Evolutionary conservation across 2,113 vertebrate species (phyloP).

Genomic region (Alexandromys fortis): DNA sequence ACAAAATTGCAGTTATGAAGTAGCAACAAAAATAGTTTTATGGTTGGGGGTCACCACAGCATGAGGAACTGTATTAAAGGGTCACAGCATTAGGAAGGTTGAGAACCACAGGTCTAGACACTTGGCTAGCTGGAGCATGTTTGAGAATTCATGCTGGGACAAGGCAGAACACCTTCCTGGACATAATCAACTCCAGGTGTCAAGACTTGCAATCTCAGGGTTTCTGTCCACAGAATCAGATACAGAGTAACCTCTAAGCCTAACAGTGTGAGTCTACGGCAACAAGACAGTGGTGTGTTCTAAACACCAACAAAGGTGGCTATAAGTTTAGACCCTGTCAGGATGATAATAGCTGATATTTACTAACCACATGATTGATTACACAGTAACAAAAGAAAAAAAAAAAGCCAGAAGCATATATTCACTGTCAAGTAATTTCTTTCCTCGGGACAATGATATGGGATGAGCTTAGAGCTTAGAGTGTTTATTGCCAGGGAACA

Average conservation of each 20-base stretch:
- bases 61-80: not conserved
- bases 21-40: not conserved
- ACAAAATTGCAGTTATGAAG: not conserved
- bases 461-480: not conserved
- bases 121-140: not conserved
- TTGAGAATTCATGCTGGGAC: not conserved
- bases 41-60: not conserved
- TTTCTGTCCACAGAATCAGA: not conserved
- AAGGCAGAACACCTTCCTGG: not conserved
- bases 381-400: not conserved
- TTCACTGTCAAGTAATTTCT: conserved; percentile 10
- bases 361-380: conserved; percentile 28
- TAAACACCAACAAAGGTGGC: not conserved
- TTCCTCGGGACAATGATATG: not conserved
- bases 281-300: not conserved
- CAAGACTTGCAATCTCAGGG: not conserved
- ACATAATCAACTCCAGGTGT: not conserved
- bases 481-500: not conserved
- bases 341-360: conserved; percentile 41
- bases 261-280: not conserved
- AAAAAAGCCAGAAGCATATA: not conserved
- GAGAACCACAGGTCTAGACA: not conserved
- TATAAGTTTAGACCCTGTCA: not conserved
- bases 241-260: not conserved
- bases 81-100: not conserved